phyloP scores from a whole-genome alignment of 2,888 invertebrate genomes.

The Erannis defoliaria region DNA sequence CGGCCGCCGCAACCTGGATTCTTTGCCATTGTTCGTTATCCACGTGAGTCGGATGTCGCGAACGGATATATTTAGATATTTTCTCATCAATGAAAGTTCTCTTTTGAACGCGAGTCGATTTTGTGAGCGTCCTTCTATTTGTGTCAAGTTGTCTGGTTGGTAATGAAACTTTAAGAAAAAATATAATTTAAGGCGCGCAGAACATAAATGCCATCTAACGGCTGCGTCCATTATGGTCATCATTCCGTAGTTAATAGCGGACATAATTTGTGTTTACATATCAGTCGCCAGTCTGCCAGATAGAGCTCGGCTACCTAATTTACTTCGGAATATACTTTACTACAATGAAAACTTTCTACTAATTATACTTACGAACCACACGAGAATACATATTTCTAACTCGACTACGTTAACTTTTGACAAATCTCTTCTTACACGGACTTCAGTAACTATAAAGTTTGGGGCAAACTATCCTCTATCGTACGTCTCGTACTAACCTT shows the following conservation, averaged over 20 bases:
- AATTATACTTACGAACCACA: neutral
- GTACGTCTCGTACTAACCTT: no score
- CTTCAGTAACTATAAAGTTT: neutral
- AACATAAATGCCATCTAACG: slow-evolving; percentile 29
- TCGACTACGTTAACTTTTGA: neutral
- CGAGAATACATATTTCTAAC: neutral
- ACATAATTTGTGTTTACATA: slow-evolving; percentile 42
- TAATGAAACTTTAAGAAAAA: slow-evolving; percentile 15
- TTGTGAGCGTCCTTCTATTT: slow-evolving; percentile 5
- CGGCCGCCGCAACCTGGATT: slow-evolving; percentile 64
- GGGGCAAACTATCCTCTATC: neutral
- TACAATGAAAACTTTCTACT: neutral
- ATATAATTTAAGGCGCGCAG: slow-evolving; percentile 13
- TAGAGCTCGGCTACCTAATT: slow-evolving; percentile 11
- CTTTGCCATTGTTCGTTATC: slow-evolving; percentile 53
- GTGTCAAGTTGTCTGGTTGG: slow-evolving; percentile 7
- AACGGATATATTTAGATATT: slow-evolving; percentile 43
- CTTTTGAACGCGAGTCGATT: slow-evolving; percentile 19
- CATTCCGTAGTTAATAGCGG: slow-evolving; percentile 35
- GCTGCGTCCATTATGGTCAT: slow-evolving; percentile 39
- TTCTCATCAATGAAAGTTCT: slow-evolving; percentile 37
- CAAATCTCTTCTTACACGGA: neutral
- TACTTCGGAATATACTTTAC: slow-evolving; percentile 12
- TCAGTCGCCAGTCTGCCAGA: slow-evolving; percentile 28
- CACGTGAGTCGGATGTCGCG: slow-evolving; percentile 62